Evolutionary conservation across 92 coral and sea anemone species (phyloP), one percentile per base, ranked within the genome.

Genomic region (Zoanthus sociatus): DNA sequence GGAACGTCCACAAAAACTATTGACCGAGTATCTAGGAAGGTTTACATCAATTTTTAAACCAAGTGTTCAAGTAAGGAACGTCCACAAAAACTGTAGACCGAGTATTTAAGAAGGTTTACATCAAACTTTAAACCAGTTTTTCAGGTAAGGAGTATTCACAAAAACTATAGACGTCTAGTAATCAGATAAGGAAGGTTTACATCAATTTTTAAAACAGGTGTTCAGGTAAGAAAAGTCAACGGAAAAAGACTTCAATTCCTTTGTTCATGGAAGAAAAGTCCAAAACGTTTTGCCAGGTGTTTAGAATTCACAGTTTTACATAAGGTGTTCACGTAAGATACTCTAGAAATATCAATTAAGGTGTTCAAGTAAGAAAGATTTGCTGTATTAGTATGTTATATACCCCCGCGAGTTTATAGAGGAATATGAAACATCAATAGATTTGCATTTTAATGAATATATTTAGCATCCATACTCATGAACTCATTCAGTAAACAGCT

Each of bases 31-130:
- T 61, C 1, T 16, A 61, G 68, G 68, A 14, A 61, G 9, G 68
- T 6, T n/a, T 66, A 30, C 71, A 66, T 15, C 9, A 7, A 18
- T 85, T 91, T 93, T 94, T 75, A 75, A 61, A 76, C 50, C 86
- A 74, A 96, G 92, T 54, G 58, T 88, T 33, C 98, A 96, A 93
- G 98, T 94, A 90, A 12, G 79, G 70, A 75, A 18, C 6, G 5
- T 61, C 13, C 13, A 16, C 53, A 48, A 48, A 48, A 48, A 61
- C 21, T 61, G 17, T 61, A 61, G 68, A 61, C 17, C 68, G 5
- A 16, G 68, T 61, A 4, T 61, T 61, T 16, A 61, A 1, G 68
- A 14, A 61, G 9, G 68, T 6, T n/a, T 66, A 30, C 71, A 66
- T 15, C 9, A 7, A 18, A 87, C 92, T 93, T 94, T 75, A 75